Percentiles rank a stretch among this genome's conserved stretches.
Conservation (phyloP, 2,797 vertebrate genomes). For the Acipenser oxyrinchus region DNA sequence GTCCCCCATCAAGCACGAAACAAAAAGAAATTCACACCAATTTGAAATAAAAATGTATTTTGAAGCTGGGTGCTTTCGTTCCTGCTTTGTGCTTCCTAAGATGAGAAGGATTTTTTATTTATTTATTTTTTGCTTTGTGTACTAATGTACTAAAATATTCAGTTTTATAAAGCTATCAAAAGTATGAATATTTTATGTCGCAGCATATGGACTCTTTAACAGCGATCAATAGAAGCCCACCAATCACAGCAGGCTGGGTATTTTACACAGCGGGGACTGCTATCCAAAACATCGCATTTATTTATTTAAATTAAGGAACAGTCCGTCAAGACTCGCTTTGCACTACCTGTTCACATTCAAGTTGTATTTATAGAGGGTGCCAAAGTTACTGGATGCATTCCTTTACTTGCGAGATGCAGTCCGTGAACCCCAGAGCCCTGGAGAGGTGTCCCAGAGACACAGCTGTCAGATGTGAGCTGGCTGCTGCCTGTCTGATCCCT, state of each 20-base stretch:
- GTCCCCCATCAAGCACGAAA: no score
- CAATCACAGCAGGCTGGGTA: slow-evolving; percentile 49
- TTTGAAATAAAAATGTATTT: no score
- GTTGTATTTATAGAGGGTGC: background rate
- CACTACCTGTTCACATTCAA: slow-evolving; percentile 26
- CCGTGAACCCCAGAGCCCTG: background rate
- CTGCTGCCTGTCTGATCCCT: slow-evolving; percentile 15
- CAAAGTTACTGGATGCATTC: background rate
- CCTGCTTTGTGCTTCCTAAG: no score
- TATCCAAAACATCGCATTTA: slow-evolving; percentile 46
- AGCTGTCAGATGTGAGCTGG: background rate
- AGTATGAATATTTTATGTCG: slow-evolving; percentile 54
- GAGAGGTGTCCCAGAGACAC: background rate
- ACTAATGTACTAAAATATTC: slow-evolving; percentile 30
- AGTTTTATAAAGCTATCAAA: slow-evolving; percentile 44
- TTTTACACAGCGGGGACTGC: slow-evolving; percentile 53
- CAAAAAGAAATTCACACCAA: no score
- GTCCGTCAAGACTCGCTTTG: slow-evolving; percentile 34
- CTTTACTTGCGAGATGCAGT: background rate
- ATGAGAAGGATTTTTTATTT: slow-evolving; percentile 13
- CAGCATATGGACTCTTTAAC: slow-evolving; percentile 59
- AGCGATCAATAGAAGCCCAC: slow-evolving; percentile 52
- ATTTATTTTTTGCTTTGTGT: slow-evolving; percentile 26
- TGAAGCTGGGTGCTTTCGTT: no score
- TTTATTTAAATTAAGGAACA: slow-evolving; percentile 50